A percentile compares a stretch with the other conserved stretches of the same genome.
Conservation (phyloP, 2,113 vertebrate species). For the rat (Rattus norvegicus) region DNA sequence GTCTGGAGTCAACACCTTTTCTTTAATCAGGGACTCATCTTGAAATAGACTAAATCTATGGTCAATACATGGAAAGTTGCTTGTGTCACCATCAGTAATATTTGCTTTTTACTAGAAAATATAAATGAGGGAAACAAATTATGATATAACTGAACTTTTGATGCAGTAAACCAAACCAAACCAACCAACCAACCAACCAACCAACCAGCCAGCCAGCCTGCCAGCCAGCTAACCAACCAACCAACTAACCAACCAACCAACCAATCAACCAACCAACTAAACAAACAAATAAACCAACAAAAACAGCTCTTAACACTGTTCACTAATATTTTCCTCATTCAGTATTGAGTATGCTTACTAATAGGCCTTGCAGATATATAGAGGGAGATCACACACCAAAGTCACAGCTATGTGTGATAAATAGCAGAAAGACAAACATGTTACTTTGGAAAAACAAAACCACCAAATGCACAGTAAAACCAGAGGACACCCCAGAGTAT, state of each 20-base stretch:
- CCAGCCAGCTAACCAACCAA: too few species aligned
- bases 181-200: not conserved
- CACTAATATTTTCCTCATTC: conserved; percentile 13
- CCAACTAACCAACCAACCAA: too few species aligned
- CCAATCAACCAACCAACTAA: too few species aligned
- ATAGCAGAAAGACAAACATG: not conserved
- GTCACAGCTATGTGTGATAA: not conserved
- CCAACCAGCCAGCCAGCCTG: not conserved
- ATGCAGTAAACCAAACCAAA: not conserved
- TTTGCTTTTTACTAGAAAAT: conserved; percentile 28
- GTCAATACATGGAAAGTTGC: not conserved
- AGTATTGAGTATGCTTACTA: conserved; percentile 17
- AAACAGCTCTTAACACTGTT: not conserved
- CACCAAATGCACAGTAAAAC: not conserved
- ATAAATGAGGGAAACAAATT: not conserved
- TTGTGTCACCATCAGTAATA: not conserved
- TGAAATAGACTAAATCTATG: not conserved
- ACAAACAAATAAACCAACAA: not conserved
- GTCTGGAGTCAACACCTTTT: not conserved
- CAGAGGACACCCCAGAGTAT: not conserved
- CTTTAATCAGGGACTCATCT: not conserved
- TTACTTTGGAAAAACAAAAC: not conserved
- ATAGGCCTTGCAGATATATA: not conserved
- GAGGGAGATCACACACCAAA: not conserved
- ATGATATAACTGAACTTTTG: not conserved